Evolutionary conservation across 2,113 vertebrate genomes (phyloP), one percentile per base, ranked within the genome.

Genomic region (Rhinichthys klamathensis): DNA sequence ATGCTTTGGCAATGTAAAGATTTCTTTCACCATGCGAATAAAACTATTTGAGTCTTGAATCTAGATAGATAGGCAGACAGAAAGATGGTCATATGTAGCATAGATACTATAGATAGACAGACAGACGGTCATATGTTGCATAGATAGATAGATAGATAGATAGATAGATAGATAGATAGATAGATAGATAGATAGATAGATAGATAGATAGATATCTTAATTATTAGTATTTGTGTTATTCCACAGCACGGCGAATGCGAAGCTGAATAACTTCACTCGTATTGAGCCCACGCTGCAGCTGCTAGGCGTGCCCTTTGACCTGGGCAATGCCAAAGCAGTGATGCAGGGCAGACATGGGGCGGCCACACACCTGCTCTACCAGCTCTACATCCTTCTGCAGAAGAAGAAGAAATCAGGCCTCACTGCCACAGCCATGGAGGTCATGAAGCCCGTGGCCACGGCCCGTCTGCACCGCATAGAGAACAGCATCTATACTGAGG

Each of bases 241-340:
- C 11, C 87, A 6, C 72, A 99, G 98, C 87, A 89, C 90, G 49
- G 91, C 95, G 41, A 92, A 92, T 89, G 94, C 96, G 79, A 98
- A 95, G 89, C 85, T 96, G 83, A 97, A 95, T 86, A 99, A 99
- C 87, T 99, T 98, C 90, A 96, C 93, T 35, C 97, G 95, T 15
- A 89, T 99, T 83, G 94, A 98, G 85, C 96, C 98, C 18, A 96
- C 96, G 0, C 91, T 99, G 63, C 94, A 93, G 2, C 93, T 96
- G 56, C 89, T 99, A 89, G 96, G 96, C 35, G 95, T 99, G 85
- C 91, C 95, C 25, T 97, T 98, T 85, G 94, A 97, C 91, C 91
- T 93, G 85, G 95, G 93, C 69, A 92, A 94, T 89, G 96, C 95
- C 44, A 94, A 94, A 82, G 93, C 91, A 6, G 92, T 99, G 89